phyloP scores from a whole-genome alignment of 2,797 vertebrate species.

The Epinephelus malabaricus region DNA sequence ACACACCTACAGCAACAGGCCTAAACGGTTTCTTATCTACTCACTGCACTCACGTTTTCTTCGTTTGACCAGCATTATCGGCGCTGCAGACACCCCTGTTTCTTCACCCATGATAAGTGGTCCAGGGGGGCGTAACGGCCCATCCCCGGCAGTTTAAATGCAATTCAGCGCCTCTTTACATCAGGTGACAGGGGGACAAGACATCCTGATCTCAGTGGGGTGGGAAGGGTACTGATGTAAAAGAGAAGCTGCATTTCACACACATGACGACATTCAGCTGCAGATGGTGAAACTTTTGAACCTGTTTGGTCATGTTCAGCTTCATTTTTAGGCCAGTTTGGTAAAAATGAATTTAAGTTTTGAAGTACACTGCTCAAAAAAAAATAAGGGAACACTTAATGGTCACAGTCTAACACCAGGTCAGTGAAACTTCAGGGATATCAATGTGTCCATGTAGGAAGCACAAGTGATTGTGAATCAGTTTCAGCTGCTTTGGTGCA shows the following conservation, averaged over 20 bases:
- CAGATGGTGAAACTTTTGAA: neutral
- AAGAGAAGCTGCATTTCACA: neutral
- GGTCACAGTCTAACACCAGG: too few relatives aligned
- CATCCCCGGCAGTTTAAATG: constrained; percentile 55
- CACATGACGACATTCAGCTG: neutral
- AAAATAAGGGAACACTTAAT: too few relatives aligned
- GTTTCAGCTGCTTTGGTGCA: too few relatives aligned
- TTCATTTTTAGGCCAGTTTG: too few relatives aligned
- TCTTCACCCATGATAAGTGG: constrained; percentile 70
- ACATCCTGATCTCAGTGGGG: too few relatives aligned
- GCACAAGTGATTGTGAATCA: too few relatives aligned
- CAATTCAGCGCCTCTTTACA: constrained; percentile 45
- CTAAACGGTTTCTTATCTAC: constrained; percentile 82
- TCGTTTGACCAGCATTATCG: constrained; percentile 76
- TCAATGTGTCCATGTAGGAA: too few relatives aligned
- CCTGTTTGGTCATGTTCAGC: too few relatives aligned
- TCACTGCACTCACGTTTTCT: constrained; percentile 69
- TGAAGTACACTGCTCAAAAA: too few relatives aligned
- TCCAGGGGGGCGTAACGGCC: constrained; percentile 36
- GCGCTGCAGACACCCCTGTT: constrained; percentile 51
- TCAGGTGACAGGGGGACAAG: constrained; percentile 11
- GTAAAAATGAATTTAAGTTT: too few relatives aligned
- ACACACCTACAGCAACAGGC: constrained; percentile 11
- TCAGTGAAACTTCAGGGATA: too few relatives aligned
- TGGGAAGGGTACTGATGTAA: constrained; percentile 7